These are phyloP conservation scores for Scophthalmus maximus DNA, from an alignment of 2,113 vertebrate genomes.

Conservation along the genomic window DNA sequence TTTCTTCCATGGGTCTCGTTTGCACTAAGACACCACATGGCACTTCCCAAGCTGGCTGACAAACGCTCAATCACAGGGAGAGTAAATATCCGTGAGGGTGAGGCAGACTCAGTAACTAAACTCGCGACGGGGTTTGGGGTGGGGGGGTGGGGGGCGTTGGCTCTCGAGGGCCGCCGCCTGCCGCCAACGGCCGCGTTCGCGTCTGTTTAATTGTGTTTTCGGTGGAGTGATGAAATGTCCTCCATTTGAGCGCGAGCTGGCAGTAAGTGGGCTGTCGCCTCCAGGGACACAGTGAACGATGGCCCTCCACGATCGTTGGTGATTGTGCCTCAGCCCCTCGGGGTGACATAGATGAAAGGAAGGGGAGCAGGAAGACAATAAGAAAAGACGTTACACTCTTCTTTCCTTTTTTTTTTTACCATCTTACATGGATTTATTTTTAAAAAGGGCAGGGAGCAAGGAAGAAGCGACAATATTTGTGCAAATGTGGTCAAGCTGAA, in stretches of 20 bases:
- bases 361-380: constrained; percentile 59
- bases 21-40: constrained; percentile 22
- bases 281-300: constrained; percentile 76
- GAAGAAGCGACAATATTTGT: not conserved
- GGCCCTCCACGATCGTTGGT: constrained; percentile 66
- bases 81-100: constrained; percentile 66
- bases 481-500: not conserved
- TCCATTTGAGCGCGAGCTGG: constrained; percentile 70
- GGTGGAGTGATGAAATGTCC: constrained; percentile 74
- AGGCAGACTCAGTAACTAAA: constrained; percentile 58
- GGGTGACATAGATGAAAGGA: constrained; percentile 73
- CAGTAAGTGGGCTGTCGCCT: constrained; percentile 80
- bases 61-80: constrained; percentile 50
- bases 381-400: constrained; percentile 16
- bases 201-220: constrained; percentile 78
- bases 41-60: constrained; percentile 39
- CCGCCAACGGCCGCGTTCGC: constrained; percentile 3
- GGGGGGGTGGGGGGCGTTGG: not conserved
- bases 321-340: constrained; percentile 70
- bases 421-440: constrained; percentile 12
- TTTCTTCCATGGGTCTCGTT: constrained; percentile 38
- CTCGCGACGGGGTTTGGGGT: constrained; percentile 3
- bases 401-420: constrained; percentile 11
- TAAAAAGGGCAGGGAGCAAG: not conserved
- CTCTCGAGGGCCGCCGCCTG: constrained; percentile 33